Percentiles rank a stretch among this genome's conserved stretches.
Conservation (phyloP, 2,113 vertebrate genomes). For the Tragelaphus buxtoni region DNA sequence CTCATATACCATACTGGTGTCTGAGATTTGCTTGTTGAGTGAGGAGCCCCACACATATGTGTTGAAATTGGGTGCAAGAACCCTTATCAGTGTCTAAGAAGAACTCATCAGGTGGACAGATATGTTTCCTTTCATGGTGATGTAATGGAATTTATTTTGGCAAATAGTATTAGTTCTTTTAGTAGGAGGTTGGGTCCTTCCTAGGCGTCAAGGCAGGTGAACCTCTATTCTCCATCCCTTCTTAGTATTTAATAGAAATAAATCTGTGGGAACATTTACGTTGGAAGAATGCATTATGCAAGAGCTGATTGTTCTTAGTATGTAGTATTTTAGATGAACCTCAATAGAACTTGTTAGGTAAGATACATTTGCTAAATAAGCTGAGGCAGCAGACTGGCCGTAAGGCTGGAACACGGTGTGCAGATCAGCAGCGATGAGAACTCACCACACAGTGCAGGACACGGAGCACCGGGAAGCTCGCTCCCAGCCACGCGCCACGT, state of each 20-base stretch:
- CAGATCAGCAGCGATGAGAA: not conserved
- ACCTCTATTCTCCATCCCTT: not conserved
- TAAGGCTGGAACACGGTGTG: not conserved
- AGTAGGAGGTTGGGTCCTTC: not conserved
- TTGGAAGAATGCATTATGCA: not conserved
- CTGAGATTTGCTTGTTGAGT: not conserved
- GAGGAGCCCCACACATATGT: not conserved
- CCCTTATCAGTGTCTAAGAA: not conserved
- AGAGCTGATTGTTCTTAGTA: not conserved
- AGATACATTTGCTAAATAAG: not conserved
- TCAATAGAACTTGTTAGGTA: not conserved
- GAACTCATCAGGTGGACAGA: not conserved
- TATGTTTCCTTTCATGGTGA: not conserved
- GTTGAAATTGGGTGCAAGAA: not conserved
- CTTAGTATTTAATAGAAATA: not conserved
- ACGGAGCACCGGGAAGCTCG: not conserved
- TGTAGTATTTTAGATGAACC: not conserved
- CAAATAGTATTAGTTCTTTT: not conserved
- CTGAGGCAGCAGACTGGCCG: not conserved
- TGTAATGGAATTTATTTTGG: not conserved
- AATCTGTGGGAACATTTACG: not conserved
- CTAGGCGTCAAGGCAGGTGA: not conserved
- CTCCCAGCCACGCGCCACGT: rapidly evolving
- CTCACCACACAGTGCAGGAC: rapidly evolving
- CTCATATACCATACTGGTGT: not conserved